A percentile compares a stretch with the other conserved stretches of the same genome.
Conservation (phyloP, 2,113 vertebrate genomes). For the Hemichromis elongatus region DNA sequence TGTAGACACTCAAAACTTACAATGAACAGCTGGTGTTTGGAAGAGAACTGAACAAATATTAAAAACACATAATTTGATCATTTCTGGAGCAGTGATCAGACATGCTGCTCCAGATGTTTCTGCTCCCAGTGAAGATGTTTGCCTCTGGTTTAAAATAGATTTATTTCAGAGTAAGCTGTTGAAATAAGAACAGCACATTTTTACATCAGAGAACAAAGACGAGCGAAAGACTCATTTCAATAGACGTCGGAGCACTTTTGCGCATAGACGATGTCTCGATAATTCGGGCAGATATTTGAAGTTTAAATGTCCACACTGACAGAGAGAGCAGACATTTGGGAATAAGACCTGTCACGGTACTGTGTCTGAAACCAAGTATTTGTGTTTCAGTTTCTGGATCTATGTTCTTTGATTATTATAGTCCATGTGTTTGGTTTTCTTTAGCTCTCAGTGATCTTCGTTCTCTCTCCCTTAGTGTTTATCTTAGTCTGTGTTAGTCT, state of each 20-base stretch:
- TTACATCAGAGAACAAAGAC: neutral
- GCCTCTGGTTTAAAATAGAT: neutral
- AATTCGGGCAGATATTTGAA: accelerated
- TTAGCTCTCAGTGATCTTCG: no score
- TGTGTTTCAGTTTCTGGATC: no score
- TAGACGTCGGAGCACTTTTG: neutral
- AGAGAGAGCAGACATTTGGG: accelerated
- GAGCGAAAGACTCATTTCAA: neutral
- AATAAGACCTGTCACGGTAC: neutral
- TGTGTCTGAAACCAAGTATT: no score
- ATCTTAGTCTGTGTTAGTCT: no score
- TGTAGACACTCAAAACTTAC: accelerated
- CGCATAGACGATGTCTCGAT: accelerated
- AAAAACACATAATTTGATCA: neutral
- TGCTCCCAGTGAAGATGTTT: accelerated
- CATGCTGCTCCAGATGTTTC: neutral
- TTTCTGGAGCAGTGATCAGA: neutral
- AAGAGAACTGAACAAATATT: neutral
- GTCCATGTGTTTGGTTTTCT: no score
- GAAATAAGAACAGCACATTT: neutral
- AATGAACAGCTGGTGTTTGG: neutral
- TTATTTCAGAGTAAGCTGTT: neutral
- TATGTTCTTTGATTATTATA: no score
- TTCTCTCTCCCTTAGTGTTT: no score
- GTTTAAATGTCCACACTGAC: neutral